Evolutionary conservation across 2,113 vertebrate species (phyloP).

Genomic region (Indri indri): DNA sequence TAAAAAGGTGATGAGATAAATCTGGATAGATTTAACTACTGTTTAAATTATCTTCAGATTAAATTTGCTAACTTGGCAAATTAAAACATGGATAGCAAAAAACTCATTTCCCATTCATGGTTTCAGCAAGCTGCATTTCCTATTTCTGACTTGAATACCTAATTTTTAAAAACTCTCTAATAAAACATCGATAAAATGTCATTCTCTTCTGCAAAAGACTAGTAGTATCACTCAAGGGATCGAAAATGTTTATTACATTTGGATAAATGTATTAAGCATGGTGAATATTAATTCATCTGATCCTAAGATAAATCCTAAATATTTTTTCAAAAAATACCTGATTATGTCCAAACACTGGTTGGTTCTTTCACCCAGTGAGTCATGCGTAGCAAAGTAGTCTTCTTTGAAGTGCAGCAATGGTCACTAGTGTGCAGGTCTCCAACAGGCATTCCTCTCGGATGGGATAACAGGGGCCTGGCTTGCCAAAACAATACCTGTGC

Average conservation of each 20-base stretch:
- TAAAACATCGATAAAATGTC: conserved; percentile 53
- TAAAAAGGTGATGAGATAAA: conserved; percentile 32
- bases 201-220: conserved; percentile 39
- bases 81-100: conserved; percentile 49
- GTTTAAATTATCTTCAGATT: conserved; percentile 63
- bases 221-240: conserved; percentile 29
- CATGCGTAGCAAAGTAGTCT: rapidly evolving
- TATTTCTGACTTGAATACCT: conserved; percentile 58
- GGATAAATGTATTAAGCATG: neutral
- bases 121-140: conserved; percentile 49
- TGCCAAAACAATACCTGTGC: neutral
- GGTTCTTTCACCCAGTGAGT: neutral
- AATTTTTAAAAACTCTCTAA: neutral
- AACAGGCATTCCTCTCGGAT: neutral
- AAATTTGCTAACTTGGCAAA: conserved; percentile 69
- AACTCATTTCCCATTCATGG: conserved; percentile 58
- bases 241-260: neutral
- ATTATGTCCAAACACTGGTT: neutral
- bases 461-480: neutral
- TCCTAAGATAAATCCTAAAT: neutral
- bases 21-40: conserved; percentile 48
- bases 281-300: neutral
- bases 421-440: neutral
- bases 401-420: neutral
- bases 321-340: neutral